Evolutionary conservation across 2,888 invertebrate species (phyloP).

Genomic region (Anticlea derivata): DNA sequence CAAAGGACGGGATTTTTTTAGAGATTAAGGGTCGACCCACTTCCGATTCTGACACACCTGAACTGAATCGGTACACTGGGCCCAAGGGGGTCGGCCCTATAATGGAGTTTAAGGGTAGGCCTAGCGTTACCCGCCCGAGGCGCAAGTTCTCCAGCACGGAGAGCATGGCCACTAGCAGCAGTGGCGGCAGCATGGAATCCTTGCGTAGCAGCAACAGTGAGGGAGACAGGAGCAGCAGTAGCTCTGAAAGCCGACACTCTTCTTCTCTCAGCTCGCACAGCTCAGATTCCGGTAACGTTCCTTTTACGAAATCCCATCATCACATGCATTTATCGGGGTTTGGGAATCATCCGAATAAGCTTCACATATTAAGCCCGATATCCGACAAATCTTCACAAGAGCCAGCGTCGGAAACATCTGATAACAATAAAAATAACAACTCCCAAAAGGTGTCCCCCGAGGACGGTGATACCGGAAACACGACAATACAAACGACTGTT

Average conservation of each 20-base stretch:
- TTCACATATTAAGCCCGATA: constrained; percentile 94
- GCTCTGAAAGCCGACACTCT: constrained; percentile 92
- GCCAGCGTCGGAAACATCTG: constrained; percentile 91
- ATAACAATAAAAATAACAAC: constrained; percentile 91
- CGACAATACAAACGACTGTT: constrained; percentile 72
- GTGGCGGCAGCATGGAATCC: constrained; percentile 94
- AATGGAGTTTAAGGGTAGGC: constrained; percentile 86
- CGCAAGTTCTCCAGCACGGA: constrained; percentile 91
- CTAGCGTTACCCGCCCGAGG: constrained; percentile 77
- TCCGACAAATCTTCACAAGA: constrained; percentile 96
- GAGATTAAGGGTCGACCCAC: constrained; percentile 89
- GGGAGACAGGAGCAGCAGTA: constrained; percentile 93
- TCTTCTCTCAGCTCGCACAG: constrained; percentile 94
- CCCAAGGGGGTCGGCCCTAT: constrained; percentile 84
- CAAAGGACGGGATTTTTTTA: constrained; percentile 88
- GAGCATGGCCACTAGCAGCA: constrained; percentile 94
- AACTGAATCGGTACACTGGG: constrained; percentile 81
- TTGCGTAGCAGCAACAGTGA: constrained; percentile 94
- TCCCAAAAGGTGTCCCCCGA: constrained; percentile 91
- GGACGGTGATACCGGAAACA: constrained; percentile 76
- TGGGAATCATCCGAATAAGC: constrained; percentile 88
- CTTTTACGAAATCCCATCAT: constrained; percentile 84
- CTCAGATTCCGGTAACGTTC: constrained; percentile 89
- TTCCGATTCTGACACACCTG: constrained; percentile 82
- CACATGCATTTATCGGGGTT: constrained; percentile 87